Evolutionary conservation across 2,797 vertebrate genomes (phyloP).

Genomic region (Enteromius treurensis): DNA sequence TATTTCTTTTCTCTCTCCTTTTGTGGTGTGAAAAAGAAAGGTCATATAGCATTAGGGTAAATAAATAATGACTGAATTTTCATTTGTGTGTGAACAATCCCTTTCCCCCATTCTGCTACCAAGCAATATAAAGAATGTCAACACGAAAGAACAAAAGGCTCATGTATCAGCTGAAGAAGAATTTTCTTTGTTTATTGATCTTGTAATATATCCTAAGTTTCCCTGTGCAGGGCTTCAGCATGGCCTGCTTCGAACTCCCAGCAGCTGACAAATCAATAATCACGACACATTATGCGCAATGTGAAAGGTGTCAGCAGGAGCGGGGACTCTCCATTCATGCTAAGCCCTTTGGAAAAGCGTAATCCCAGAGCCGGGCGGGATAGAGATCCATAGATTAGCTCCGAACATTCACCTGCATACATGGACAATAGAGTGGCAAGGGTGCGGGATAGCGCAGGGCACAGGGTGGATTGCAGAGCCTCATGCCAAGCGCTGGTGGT

Average conservation of each 20-base stretch:
- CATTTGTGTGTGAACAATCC: not conserved
- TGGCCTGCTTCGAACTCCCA: slow-evolving; percentile 66
- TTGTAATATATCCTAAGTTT: slow-evolving; percentile 38
- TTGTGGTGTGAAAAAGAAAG: not conserved
- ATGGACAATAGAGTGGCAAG: slow-evolving; percentile 12
- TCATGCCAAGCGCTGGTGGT: slow-evolving; percentile 66
- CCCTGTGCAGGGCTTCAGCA: slow-evolving; percentile 21
- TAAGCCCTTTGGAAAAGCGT: slow-evolving; percentile 48
- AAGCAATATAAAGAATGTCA: not conserved
- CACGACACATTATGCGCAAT: slow-evolving; percentile 74
- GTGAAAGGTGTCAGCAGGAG: slow-evolving; percentile 68
- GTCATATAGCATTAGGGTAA: not conserved
- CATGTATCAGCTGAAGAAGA: not conserved
- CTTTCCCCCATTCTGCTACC: not conserved
- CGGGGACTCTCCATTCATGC: slow-evolving; percentile 55
- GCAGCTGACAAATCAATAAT: slow-evolving; percentile 80
- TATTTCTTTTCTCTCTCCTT: not conserved
- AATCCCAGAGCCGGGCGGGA: slow-evolving; percentile 33
- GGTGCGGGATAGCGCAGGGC: slow-evolving; percentile 37
- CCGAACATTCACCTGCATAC: slow-evolving; percentile 29
- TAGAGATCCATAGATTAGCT: slow-evolving; percentile 26
- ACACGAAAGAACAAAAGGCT: slow-evolving; percentile 8
- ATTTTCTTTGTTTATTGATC: slow-evolving; percentile 7
- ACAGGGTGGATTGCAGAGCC: slow-evolving; percentile 50
- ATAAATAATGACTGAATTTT: not conserved